Conservation (phyloP, 2,113 vertebrate genomes). For the Chelonoidis abingdonii region DNA sequence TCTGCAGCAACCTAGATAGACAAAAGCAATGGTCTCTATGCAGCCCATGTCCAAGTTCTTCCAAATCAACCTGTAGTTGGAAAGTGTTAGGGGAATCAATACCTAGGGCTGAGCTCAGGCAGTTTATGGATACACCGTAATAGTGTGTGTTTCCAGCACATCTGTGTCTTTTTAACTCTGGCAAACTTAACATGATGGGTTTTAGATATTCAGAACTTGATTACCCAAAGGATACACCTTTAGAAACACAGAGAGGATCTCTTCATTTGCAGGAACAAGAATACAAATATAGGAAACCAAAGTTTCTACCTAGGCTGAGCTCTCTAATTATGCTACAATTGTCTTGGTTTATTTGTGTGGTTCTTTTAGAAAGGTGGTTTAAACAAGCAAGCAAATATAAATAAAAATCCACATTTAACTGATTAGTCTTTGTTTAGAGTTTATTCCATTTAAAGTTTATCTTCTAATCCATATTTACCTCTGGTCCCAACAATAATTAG, state of each 20-base stretch:
- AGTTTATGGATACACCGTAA: not conserved
- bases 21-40: not conserved
- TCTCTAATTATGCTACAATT: not conserved
- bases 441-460: not conserved
- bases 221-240: not conserved
- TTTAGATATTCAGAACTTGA: not conserved
- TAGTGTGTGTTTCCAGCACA: no score
- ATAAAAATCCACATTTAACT: not conserved
- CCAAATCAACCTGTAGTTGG: not conserved
- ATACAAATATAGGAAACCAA: not conserved
- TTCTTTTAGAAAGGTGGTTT: not conserved
- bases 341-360: not conserved
- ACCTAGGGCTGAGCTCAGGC: not conserved
- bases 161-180: not conserved
- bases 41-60: not conserved
- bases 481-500: not conserved
- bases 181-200: not conserved
- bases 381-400: not conserved
- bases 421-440: not conserved
- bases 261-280: not conserved
- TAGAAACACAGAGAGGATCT: not conserved
- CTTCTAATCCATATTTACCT: not conserved
- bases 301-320: fast-evolving
- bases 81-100: not conserved
- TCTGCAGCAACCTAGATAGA: not conserved